Base-by-base conservation (phyloP, 2,888 invertebrate species). In the Augiades crinisus region DNA sequence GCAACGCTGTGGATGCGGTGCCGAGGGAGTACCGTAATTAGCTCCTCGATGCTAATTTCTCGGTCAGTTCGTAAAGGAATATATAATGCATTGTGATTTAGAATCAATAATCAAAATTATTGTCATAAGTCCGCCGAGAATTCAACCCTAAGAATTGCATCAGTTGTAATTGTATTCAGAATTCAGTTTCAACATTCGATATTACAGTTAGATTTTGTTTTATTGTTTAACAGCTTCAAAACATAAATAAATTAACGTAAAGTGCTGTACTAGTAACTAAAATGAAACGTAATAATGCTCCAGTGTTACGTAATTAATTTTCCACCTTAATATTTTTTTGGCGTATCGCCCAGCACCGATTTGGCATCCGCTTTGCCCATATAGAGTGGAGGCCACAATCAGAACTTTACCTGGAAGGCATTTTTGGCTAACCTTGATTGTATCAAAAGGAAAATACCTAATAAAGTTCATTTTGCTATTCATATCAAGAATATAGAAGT, bases 281-380 rank as follows among this genome's bases (percentile, higher is more conserved):
- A 38, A 47, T 7, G 31, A 22, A 27, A 17, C 19, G 36, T 43
- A 16, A 30, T 21, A 21, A 34, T 17, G 41, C 41, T 36, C 3
- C 14, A 22, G 19, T 27, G 41, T 50, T 50, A 50, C 43, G 6
- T 36, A 50, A 50, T 40, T 43, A 50, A 36, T 36, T 43, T 50
- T 43, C 30, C 43, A 30, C 43, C 43, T 43, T 43, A 50, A 50
- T 43, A 43, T 51, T 51, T 51, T 51, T 51, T 51, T 51, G 51
- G 51, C 51, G 37, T 12, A 36, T 21, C 24, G 51, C 51, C 51
- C 51, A 44, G 31, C 37, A 51, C 37, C 44, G 51, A 44, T 51
- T 51, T 51, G 51, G 51, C 51, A 51, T 51, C 21, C 44, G 44
- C 37, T 37, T 21, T 17, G 51, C 51, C 34, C 44, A 44, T 51